A percentile compares a stretch with the other conserved stretches of the same genome.
Evolutionary conservation across 1,140 invertebrate genomes (phyloP).

Genomic region (Drosophila persimilis): DNA sequence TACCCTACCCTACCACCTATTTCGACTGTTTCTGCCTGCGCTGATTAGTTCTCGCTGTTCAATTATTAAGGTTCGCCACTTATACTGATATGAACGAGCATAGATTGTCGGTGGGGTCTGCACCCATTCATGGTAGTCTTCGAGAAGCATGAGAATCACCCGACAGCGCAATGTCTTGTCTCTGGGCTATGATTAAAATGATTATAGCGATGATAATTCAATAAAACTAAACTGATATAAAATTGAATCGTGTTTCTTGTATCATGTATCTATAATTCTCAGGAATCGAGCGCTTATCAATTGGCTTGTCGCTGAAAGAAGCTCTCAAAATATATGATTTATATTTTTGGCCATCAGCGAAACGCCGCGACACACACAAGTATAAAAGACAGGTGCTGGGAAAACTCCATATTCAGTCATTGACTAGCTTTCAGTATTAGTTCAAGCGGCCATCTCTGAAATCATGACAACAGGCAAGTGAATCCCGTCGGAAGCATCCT

Average conservation of each 20-base stretch:
- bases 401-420: constrained; percentile 5
- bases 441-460: too few species aligned
- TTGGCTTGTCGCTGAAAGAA: not conserved
- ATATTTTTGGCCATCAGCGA: too few species aligned
- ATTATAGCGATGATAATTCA: not conserved
- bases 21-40: too few species aligned
- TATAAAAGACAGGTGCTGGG: constrained; percentile 31
- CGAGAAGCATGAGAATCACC: too few species aligned
- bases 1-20: too few species aligned
- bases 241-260: constrained; percentile 34
- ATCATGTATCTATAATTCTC: not conserved
- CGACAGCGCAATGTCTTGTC: too few species aligned
- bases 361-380: not conserved
- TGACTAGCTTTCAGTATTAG: not conserved
- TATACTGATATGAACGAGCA: too few species aligned
- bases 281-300: constrained; percentile 16
- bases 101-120: too few species aligned
- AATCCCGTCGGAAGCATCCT: not conserved
- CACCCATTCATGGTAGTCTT: too few species aligned
- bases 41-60: too few species aligned
- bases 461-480: constrained; percentile 41
- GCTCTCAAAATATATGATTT: constrained; percentile 16
- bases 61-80: too few species aligned
- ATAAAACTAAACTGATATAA: constrained; percentile 38
- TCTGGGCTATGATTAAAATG: too few species aligned